Percentiles rank a stretch among this genome's conserved stretches.
Evolutionary conservation across 1,140 invertebrate genomes (phyloP).

Genomic region (Trigoniulus corallinus): DNA sequence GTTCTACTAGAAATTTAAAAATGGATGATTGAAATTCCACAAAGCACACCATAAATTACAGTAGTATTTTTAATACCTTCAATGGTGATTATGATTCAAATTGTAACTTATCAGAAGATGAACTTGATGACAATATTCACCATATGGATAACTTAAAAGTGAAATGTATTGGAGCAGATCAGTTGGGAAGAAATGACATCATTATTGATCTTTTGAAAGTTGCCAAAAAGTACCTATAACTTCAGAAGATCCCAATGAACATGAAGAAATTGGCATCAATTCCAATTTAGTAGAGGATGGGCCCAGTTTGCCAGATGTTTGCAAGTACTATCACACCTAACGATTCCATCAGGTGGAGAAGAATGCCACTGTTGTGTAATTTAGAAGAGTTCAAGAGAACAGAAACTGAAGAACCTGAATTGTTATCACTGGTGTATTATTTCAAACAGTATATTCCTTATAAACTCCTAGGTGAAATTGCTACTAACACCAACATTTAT

Average conservation of each 20-base stretch:
- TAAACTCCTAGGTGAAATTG: background rate
- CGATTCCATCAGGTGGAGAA: background rate
- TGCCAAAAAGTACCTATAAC: background rate
- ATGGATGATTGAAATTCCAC: background rate
- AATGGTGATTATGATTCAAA: background rate
- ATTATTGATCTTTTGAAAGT: background rate
- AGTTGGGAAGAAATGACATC: background rate
- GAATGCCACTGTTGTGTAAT: background rate
- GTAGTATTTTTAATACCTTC: background rate
- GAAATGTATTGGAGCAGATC: background rate
- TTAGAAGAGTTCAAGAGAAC: background rate
- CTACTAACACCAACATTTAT: background rate
- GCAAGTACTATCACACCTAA: background rate
- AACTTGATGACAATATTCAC: background rate
- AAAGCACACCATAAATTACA: background rate
- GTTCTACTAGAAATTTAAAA: background rate
- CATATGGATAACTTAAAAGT: background rate
- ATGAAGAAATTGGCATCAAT: background rate
- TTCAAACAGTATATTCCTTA: background rate
- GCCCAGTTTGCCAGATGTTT: background rate
- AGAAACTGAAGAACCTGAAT: background rate
- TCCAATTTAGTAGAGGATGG: background rate
- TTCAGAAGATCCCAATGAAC: background rate
- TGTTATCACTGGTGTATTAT: background rate
- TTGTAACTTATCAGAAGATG: background rate